Conservation (phyloP, 35 echinoderm and acorn worm genomes). For the Lytechinus variegatus region DNA sequence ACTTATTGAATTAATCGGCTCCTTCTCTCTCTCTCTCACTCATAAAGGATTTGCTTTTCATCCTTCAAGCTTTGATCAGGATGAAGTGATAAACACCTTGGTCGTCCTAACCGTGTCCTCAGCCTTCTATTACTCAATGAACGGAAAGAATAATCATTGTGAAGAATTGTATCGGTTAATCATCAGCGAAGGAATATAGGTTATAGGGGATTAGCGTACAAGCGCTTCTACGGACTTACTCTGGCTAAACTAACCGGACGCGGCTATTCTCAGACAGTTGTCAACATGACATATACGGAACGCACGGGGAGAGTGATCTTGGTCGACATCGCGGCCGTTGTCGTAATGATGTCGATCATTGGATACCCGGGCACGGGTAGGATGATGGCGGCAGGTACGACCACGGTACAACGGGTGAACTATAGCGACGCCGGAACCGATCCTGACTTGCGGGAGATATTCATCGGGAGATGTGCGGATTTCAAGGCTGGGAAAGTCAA, state of each 20-base stretch:
- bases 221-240: too few relatives aligned
- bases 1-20: neutral
- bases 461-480: slow-evolving; percentile 58
- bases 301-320: neutral
- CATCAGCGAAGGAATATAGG: neutral
- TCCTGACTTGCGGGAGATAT: slow-evolving; percentile 46
- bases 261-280: too few relatives aligned
- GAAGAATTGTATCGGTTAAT: too few relatives aligned
- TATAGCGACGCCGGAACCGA: slow-evolving; percentile 31
- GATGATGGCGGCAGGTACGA: neutral
- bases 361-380: neutral
- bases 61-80: neutral
- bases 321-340: neutral
- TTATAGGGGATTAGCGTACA: too few relatives aligned
- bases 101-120: neutral
- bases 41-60: neutral
- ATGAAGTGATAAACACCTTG: neutral
- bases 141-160: neutral
- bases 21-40: neutral
- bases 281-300: neutral
- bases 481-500: slow-evolving; percentile 45
- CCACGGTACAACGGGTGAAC: neutral
- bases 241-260: too few relatives aligned
- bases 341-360: neutral
- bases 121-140: neutral